Base-by-base conservation (phyloP, 2,888 invertebrate species). In the Melitaea athalia region DNA sequence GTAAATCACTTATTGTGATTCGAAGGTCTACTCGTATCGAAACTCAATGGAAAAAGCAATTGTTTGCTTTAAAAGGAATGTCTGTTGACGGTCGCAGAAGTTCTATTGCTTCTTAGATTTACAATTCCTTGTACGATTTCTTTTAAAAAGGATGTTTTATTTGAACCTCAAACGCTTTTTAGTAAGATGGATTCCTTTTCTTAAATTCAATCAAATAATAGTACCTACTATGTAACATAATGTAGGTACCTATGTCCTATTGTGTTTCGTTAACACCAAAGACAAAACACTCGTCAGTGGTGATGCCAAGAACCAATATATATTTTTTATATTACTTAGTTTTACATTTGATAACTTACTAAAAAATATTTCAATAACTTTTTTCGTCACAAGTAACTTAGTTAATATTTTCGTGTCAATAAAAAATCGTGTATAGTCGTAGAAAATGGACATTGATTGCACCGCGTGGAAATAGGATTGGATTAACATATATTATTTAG, bases 31-130 rank as follows among this genome's bases (percentile, higher is more conserved):
- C 55, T 8, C 57, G 57, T 57, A 57, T 42, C n/a, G 57, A 42
- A 24, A 57, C 61, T 62, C 61, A 38, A 55, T 49, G 61, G 49
- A 61, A 62, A 67, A 53, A 61, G 61, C 66, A 67, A 67, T 67
- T 62, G 66, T 67, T 67, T 67, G 55, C 66, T 62, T 61, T 67
- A 38, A 67, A 67, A 67, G 66, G 66, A 67, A 67, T 67, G 61
- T 60, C 66, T 55, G 61, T 24, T 31, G 53, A 55, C 66, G 66
- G 47, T 67, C 61, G 66, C 62, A 24, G 61, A 62, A 55, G 61
- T 67, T 55, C 61, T 67, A 67, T 62, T 66, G 61, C 66, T 66
- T 60, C 60, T 65, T 61, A 61, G 66, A 62, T 67, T 55, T 62
- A 60, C 61, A 60, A 52, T 60, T 60, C 61, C 49, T 62, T 62